Evolutionary conservation across 1,140 invertebrate genomes (phyloP).

Genomic region (Drosophila orena): DNA sequence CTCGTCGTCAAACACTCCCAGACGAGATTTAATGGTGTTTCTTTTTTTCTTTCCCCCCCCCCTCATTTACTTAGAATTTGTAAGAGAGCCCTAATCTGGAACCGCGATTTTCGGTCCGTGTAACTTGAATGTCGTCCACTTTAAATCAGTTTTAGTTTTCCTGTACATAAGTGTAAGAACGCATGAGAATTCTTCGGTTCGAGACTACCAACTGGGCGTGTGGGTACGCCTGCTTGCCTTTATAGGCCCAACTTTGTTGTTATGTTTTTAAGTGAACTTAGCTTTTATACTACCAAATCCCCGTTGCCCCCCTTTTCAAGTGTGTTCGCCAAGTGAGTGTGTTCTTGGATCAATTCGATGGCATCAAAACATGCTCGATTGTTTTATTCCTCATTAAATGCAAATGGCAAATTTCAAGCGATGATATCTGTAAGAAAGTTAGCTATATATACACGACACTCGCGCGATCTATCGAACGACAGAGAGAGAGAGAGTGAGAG

Average conservation of each 20-base stretch:
- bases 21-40: constrained; percentile 7
- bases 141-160: constrained; percentile 24
- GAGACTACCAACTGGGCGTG: constrained; percentile 1
- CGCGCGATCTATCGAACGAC: neutral
- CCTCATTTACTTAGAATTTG: constrained; percentile 7
- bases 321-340: constrained; percentile 1
- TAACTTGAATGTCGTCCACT: constrained; percentile 60
- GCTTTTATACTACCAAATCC: constrained; percentile 38
- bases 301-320: too few relatives aligned
- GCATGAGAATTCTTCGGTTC: constrained; percentile 3
- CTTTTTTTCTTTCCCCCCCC: neutral
- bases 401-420: constrained; percentile 15
- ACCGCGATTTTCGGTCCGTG: constrained; percentile 14
- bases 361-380: constrained; percentile 12
- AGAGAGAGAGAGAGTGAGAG: constrained; percentile 1
- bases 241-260: constrained; percentile 58
- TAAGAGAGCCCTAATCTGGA: constrained; percentile 14
- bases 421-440: constrained; percentile 25
- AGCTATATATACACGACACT: constrained; percentile 16
- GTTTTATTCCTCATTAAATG: neutral
- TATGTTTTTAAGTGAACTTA: constrained; percentile 72
- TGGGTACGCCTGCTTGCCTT: neutral
- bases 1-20: neutral
- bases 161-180: constrained; percentile 55
- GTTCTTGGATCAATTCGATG: constrained; percentile 17